Evolutionary conservation across 2,797 vertebrate species (phyloP).

Genomic region (Acipenser ruthenus): DNA sequence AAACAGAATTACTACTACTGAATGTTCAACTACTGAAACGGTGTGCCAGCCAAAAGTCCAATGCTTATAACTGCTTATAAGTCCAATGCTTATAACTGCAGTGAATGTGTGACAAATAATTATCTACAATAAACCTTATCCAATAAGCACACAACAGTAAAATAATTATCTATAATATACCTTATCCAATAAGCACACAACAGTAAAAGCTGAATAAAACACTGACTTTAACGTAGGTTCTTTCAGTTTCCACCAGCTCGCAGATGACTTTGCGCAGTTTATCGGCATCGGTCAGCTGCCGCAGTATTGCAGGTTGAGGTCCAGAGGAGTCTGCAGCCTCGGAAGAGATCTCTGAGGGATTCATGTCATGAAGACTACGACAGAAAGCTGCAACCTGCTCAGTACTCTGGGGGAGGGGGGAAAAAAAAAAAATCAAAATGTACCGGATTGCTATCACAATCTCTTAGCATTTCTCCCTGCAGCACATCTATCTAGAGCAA

Average conservation of each 20-base stretch:
- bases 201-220: not conserved
- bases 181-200: too few species aligned
- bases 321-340: conserved; percentile 73
- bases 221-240: conserved; percentile 92
- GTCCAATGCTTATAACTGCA: too few species aligned
- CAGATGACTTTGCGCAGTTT: conserved; percentile 96
- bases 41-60: too few species aligned
- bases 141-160: too few species aligned
- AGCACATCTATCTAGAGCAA: not conserved
- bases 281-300: conserved; percentile 88
- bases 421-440: conserved; percentile 25
- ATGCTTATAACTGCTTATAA: too few species aligned
- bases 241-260: conserved; percentile 92
- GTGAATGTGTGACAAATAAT: too few species aligned
- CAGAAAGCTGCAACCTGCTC: conserved; percentile 89
- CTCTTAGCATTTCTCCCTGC: not conserved
- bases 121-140: too few species aligned
- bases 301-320: conserved; percentile 66
- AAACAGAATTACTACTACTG: too few species aligned
- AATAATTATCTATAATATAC: too few species aligned
- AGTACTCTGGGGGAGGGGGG: conserved; percentile 64
- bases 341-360: conserved; percentile 70
- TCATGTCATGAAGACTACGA: conserved; percentile 92
- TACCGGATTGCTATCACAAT: not conserved
- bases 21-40: too few species aligned